Evolutionary conservation across 2,797 vertebrate species (phyloP), one percentile per base, ranked within the genome.

Genomic region (Argya squamiceps): DNA sequence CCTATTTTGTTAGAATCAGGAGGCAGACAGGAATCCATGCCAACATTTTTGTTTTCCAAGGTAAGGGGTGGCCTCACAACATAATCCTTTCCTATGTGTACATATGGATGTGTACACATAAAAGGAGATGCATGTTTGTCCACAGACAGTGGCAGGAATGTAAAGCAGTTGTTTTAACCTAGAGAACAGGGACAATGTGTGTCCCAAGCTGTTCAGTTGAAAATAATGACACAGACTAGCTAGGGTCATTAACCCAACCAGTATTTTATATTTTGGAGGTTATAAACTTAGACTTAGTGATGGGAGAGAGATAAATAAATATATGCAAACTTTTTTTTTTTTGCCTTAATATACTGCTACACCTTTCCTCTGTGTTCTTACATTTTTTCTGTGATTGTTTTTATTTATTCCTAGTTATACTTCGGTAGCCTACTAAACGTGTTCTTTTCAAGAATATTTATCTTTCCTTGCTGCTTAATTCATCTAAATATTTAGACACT

Each of bases 401-500:
- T 93, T 69, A 67, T 84, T 93, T 89, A 92, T 88, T 70, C 41
- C 36, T 70, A 43, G 30, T 75, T 87, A 65, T 36, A 90, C 22
- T 56, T 73, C 43, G 63, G 1, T 55, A 21, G 24, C 55, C 63
- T 84, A n/a, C 27, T 82, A 62, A 78, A 76, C 30, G 36, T 76
- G 37, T 58, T 62, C 16, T 80, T 86, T 89, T 84, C 81, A 76
- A 55, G 20, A 70, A 68, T 86, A 88, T 85, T 95, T 92, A 17
- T 83, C 47, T 81, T 67, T 74, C 29, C 12, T 81, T 86, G 24
- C 15, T 79, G 70, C 70, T 87, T 84, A 84, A 50, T 69, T 93
- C 55, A 76, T 79, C 58, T 70, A 68, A 82, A 76, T 87, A 93
- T 69, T 91, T 95, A 59, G 73, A 84, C 67, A 73, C 34, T 63